Evolutionary conservation across 2,888 invertebrate species (phyloP), one percentile per base, ranked within the genome.

Genomic region (Lamellibrachia satsuma): DNA sequence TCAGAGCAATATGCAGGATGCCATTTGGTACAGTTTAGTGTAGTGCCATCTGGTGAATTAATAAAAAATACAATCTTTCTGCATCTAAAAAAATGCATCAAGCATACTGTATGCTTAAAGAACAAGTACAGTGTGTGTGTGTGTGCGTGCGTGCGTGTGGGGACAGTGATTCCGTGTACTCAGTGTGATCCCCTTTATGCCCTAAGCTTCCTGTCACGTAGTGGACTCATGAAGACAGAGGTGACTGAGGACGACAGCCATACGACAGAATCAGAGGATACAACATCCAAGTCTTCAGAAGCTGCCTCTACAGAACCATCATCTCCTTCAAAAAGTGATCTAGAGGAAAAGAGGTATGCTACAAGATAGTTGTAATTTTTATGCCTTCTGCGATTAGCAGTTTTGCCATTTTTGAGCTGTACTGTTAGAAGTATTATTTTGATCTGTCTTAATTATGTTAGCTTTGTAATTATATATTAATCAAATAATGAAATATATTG

Each of bases 211-310:
- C 75, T 75, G 75, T 11, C 75, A 0, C 75, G 75, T n/a, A 75
- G 75, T 75, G 75, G 75, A n/a, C 75, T 75, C 75, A 75, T 75
- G 75, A 75, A 75, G 75, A 75, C 75, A 75, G 75, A 75, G 6
- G 75, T 75, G 75, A 15, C 75, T 22, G 75, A 75, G 75, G 75
- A 75, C 22, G 75, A 75, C 75, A 75, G 75, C n/a, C 75, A 75
- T 6, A 75, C 3, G n/a, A 75, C 75, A 15, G 75, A 75, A 6
- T 75, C 75, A 75, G n/a, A 75, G 75, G 75, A 75, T 2, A 75
- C 75, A 22, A 75, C 15, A 2, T 75, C 75, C 75, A n/a, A 75
- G n/a, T 75, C 75, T 11, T 75, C 75, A 75, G 75, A 75, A n/a
- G 75, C 75, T 15, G 75, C 15, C 75, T 1, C 75, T 3, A 22